Evolutionary conservation across 1,140 invertebrate genomes (phyloP), one percentile per base, ranked within the genome.

Genomic region (Ceratina australensis): DNA sequence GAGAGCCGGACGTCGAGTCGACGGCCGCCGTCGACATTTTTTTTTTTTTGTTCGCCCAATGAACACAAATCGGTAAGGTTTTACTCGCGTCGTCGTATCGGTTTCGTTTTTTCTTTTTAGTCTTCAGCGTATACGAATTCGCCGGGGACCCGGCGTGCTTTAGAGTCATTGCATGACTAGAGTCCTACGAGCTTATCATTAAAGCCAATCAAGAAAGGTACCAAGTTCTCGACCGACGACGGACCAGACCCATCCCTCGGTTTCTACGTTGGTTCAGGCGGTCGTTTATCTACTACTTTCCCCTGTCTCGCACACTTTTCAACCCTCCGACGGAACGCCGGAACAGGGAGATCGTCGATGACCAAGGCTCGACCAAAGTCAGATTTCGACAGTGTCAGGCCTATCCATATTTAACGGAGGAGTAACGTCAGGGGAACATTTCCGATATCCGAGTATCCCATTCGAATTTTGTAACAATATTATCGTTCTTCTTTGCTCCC

Each of bases 121-220:
- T 42, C 33, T 3, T 42, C 54, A 67, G 78, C 87, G 88, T 89
- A 88, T 89, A 89, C 87, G 76, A 88, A 81, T 83, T 68, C 49
- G 72, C 68, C 72, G 78, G 26, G n/a, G 15, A 33, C 65, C 56
- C 75, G 60, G 74, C n/a, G 33, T 10, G 5, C 22, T 84, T 89
- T 89, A 89, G 85, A 88, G 88, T 90, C 89, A 89, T 85, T 86
- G 76, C 33, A 84, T 89, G 88, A 90, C 88, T 89, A 87, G 80
- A 89, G 84, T 18, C 85, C 85, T 89, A 87, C 80, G 54, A 72
- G 85, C 80, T 89, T 86, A 60, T 77, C 80, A 86, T 90, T 89
- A 90, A 90, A 90, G 89, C 87, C 89, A 89, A 90, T 90, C 80
- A 81, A 42, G 79, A 80, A 91, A 90, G 88, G 87, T 90, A 87